Evolutionary conservation across 2,888 invertebrate genomes (phyloP).

Genomic region (Andrena trimmerana): DNA sequence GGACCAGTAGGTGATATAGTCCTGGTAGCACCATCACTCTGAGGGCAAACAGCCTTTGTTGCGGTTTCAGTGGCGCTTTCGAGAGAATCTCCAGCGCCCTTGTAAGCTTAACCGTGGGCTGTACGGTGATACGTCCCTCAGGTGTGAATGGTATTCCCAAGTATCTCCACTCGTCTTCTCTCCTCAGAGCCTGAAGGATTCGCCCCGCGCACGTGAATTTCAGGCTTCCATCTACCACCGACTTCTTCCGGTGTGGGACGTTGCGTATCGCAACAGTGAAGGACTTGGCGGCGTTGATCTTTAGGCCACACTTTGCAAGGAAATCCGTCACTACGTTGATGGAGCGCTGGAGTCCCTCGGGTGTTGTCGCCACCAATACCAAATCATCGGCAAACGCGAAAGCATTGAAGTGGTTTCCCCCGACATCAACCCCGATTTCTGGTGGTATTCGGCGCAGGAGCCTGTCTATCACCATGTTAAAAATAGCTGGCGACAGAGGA

Average conservation of each 20-base stretch:
- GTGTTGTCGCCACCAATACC: too few relatives aligned
- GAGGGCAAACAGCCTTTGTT: slow-evolving; percentile 54
- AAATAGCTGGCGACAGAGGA: too few relatives aligned
- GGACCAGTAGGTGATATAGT: slow-evolving; percentile 74
- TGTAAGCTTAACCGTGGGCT: background rate
- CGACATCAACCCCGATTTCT: too few relatives aligned
- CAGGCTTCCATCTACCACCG: too few relatives aligned
- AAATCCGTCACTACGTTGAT: too few relatives aligned
- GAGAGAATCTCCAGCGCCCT: background rate
- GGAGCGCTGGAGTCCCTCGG: background rate
- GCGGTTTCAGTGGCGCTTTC: slow-evolving; percentile 45
- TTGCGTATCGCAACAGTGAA: too few relatives aligned
- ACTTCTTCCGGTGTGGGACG: too few relatives aligned
- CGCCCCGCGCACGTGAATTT: slow-evolving; percentile 13
- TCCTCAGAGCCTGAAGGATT: background rate
- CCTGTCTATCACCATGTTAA: too few relatives aligned
- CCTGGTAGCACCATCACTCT: slow-evolving; percentile 30
- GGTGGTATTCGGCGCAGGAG: too few relatives aligned
- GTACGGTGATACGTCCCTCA: background rate
- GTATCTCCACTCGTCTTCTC: background rate
- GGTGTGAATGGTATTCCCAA: slow-evolving; percentile 6
- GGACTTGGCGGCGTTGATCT: slow-evolving; percentile 34
- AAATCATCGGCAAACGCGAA: too few relatives aligned
- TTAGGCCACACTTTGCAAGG: background rate
- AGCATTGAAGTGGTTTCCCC: too few relatives aligned